phyloP scores from a whole-genome alignment of 2,113 vertebrate genomes.

The Podarcis muralis region DNA sequence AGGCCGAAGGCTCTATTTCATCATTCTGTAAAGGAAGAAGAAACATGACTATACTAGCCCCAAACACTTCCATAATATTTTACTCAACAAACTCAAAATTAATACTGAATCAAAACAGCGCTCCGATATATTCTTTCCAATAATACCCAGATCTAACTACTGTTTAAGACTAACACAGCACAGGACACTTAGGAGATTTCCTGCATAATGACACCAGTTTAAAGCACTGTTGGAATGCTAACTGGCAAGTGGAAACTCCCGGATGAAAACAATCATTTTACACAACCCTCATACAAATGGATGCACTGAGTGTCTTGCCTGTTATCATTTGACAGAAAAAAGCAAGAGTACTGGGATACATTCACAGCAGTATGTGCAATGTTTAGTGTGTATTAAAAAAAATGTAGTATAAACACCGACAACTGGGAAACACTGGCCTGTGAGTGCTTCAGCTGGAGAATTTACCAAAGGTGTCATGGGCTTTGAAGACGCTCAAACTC shows the following conservation, averaged over 20 bases:
- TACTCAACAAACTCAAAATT: background rate
- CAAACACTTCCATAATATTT: background rate
- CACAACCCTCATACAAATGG: background rate
- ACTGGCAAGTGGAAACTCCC: background rate
- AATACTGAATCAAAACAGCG: background rate
- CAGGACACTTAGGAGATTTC: background rate
- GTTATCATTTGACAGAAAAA: background rate
- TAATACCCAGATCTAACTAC: background rate
- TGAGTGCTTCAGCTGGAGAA: too few relatives aligned
- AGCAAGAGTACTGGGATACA: background rate
- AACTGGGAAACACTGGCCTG: too few relatives aligned
- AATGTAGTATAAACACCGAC: too few relatives aligned
- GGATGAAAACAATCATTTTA: background rate
- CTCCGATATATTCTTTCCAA: background rate
- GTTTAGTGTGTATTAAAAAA: background rate
- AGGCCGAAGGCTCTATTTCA: constrained; percentile 92
- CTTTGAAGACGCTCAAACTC: too few relatives aligned
- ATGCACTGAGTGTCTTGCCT: background rate
- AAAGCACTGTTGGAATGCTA: background rate
- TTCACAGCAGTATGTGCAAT: constrained; percentile 3
- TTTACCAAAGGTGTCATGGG: too few relatives aligned
- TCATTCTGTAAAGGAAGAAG: constrained; percentile 87
- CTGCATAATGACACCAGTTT: background rate
- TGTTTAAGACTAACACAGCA: background rate
- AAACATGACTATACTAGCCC: background rate